Base-by-base conservation (phyloP, 2,113 vertebrate genomes). In the Heteronetta atricapilla region DNA sequence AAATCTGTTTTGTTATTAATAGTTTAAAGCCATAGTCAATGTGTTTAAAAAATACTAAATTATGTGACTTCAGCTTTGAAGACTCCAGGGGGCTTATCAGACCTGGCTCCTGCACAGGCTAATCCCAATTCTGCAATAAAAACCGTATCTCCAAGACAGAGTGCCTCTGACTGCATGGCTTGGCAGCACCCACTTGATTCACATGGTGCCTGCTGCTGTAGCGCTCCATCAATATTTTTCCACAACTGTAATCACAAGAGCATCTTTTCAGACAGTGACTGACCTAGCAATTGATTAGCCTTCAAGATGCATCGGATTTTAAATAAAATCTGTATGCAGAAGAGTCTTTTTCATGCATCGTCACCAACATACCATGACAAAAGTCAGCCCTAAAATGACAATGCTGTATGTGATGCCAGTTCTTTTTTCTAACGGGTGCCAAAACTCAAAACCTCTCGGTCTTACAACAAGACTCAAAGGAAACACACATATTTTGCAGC, bases 251-350 rank as follows among this genome's bases (percentile, higher is more conserved):
- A 90, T 53, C 59, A 77, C n/a, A 56, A 82, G 19, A 92, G 25
- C 58, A 82, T 84, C 29, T 83, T 96, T 90, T 77, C 90, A 93
- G 63, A 55, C 5, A 56, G 21, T 23, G 59, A 90, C 62, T 89
- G 46, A 64, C 83, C 70, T 53, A 89, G 73, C 63, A 75, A 85
- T 90, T 90, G 94, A 95, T 96, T 88, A 92, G 25, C 38, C 68
- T 67, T 81, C 81, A 69, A 87, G 44, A 63, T 15, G 89, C 28
- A 50, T 70, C 38, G 29, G 44, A 28, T 81, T 90, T 86, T 81
- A 89, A 63, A 85, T 76, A 79, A 93, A 88, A 88, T 53, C 33
- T 72, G 34, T 55, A 78, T 26, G 26, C 23, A 85, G 67, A 68
- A 78, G 60, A 63, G 15, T 60, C 12, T 66, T 74, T 33, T 44